Evolutionary conservation across 2,113 vertebrate species (phyloP).

Genomic region (Xiphophorus couchianus): DNA sequence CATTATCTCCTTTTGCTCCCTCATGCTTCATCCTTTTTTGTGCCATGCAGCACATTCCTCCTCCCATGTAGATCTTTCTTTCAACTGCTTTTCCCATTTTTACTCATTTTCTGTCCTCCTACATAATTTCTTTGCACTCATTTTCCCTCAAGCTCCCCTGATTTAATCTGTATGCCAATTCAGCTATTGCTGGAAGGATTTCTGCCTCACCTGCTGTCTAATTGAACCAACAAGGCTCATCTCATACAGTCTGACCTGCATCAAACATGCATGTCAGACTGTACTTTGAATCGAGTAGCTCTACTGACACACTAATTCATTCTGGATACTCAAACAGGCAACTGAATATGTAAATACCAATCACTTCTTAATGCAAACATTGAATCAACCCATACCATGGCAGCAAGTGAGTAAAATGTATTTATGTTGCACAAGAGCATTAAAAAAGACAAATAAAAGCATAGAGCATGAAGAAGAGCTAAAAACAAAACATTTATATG

Average conservation of each 20-base stretch:
- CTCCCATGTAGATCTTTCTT: slow-evolving; percentile 11
- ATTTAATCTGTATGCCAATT: not conserved
- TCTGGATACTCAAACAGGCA: not conserved
- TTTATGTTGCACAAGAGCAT: not conserved
- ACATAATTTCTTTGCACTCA: slow-evolving; percentile 12
- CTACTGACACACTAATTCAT: not conserved
- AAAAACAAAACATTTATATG: not conserved
- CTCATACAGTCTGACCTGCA: not conserved
- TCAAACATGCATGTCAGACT: not conserved
- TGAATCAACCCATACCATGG: not conserved
- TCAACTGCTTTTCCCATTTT: slow-evolving; percentile 27
- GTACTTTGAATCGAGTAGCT: not conserved
- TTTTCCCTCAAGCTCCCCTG: not conserved
- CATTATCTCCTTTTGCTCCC: slow-evolving; percentile 37
- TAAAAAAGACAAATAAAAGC: too few species aligned
- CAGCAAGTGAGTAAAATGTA: not conserved
- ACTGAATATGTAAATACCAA: not conserved
- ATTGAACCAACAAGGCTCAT: slow-evolving; percentile 11
- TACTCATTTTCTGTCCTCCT: slow-evolving; percentile 42
- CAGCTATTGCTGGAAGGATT: slow-evolving; percentile 22
- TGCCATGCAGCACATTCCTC: not conserved
- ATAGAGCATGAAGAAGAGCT: not conserved
- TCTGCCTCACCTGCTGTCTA: slow-evolving; percentile 43
- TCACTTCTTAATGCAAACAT: not conserved
- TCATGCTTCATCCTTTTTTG: slow-evolving; percentile 14